Percentiles rank a stretch among this genome's conserved stretches.
phyloP scores from a whole-genome alignment of 2,797 vertebrate species.

The Myripristis jacobus region DNA sequence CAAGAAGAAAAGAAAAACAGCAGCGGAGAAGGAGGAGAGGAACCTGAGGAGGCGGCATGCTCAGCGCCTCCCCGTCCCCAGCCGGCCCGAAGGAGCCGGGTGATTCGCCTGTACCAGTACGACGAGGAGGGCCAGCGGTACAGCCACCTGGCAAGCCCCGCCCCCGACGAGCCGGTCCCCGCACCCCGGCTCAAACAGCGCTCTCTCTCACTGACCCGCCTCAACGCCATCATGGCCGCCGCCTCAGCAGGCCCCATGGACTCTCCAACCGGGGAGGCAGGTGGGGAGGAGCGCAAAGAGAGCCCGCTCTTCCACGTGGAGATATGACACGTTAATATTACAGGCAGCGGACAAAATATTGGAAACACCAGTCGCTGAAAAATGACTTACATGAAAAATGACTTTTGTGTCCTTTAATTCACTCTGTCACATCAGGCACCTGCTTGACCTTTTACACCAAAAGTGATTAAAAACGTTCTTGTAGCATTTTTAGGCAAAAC shows the following conservation, averaged over 20 bases:
- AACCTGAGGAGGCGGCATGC: neutral
- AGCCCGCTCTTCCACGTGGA: no score
- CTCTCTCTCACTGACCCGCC: constrained; percentile 77
- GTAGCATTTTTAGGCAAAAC: no score
- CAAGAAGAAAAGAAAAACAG: neutral
- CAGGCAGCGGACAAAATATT: no score
- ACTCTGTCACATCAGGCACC: no score
- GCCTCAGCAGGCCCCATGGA: constrained; percentile 57
- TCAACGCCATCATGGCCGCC: constrained; percentile 80
- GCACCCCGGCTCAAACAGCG: constrained; percentile 68
- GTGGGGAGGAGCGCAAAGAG: neutral
- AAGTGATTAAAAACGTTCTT: no score
- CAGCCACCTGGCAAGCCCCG: constrained; percentile 66
- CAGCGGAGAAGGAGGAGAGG: neutral
- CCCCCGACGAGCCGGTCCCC: neutral
- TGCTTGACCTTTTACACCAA: no score
- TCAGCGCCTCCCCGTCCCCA: accelerated
- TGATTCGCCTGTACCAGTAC: constrained; percentile 85
- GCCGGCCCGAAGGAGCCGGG: constrained; percentile 53
- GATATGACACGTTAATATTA: no score
- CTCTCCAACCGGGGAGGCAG: neutral
- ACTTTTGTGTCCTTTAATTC: no score
- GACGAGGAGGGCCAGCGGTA: constrained; percentile 80
- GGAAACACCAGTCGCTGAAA: no score
- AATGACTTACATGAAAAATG: no score